These are phyloP conservation scores for Nephrocerus scutellatus DNA, from an alignment of 2,888 invertebrate species.

Conservation along the genomic window DNA sequence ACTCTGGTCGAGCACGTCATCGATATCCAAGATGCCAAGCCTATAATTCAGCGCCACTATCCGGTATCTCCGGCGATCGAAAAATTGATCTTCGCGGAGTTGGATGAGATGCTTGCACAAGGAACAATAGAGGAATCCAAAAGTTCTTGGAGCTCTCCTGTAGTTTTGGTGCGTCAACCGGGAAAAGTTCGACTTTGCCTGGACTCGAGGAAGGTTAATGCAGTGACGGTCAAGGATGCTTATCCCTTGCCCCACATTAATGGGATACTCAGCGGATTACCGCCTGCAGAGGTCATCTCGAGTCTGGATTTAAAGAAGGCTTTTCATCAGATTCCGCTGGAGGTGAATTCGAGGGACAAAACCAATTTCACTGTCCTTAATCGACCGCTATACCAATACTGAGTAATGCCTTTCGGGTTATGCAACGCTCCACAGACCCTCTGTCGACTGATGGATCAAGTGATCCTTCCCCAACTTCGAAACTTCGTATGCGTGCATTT, in stretches of 20 bases:
- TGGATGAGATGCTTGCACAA: no score
- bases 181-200: slow-evolving; percentile 24
- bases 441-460: slow-evolving; percentile 3
- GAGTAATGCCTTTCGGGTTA: slow-evolving; percentile 8
- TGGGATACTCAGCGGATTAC: slow-evolving; percentile 7
- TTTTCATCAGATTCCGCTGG: slow-evolving; percentile 9
- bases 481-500: slow-evolving; percentile 2
- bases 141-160: slow-evolving; percentile 29
- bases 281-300: slow-evolving; percentile 9
- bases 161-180: slow-evolving; percentile 23
- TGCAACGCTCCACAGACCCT: slow-evolving; percentile 2
- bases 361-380: slow-evolving; percentile 8
- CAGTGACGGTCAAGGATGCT: slow-evolving; percentile 20
- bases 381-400: slow-evolving; percentile 9
- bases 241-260: slow-evolving; percentile 11
- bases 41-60: no score
- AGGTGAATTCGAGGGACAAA: slow-evolving; percentile 5
- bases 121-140: no score
- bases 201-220: slow-evolving; percentile 27
- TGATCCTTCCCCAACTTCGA: slow-evolving; percentile 1
- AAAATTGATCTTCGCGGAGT: no score
- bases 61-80: no score
- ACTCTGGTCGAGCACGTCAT: no score
- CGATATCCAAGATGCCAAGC: no score
- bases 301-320: slow-evolving; percentile 14